phyloP scores from a whole-genome alignment of 2,797 vertebrate species.

The Channallabes apus region DNA sequence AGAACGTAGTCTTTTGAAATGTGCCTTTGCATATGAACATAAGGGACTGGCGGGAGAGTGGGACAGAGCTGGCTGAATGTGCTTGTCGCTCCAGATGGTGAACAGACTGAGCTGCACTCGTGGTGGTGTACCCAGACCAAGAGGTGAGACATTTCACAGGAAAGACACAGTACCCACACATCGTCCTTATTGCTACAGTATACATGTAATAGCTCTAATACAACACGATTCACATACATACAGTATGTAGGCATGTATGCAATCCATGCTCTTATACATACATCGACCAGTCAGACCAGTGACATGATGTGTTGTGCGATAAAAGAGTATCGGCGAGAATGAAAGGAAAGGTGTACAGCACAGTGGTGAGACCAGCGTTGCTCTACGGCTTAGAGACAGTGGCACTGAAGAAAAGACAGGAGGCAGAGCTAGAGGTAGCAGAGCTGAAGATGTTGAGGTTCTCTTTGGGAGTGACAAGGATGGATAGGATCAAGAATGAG shows the following conservation, averaged over 20 bases:
- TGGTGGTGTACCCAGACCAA: conserved; percentile 61
- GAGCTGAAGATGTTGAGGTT: no score
- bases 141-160: conserved; percentile 78
- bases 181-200: conserved; percentile 45
- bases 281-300: background rate
- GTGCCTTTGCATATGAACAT: conserved; percentile 41
- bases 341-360: no score
- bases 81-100: conserved; percentile 71
- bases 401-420: no score
- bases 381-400: no score
- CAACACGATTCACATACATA: background rate
- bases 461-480: no score
- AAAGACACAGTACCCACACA: conserved; percentile 69
- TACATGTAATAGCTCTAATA: background rate
- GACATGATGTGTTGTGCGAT: no score
- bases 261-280: background rate
- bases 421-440: no score
- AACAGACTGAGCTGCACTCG: conserved; percentile 76
- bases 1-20: background rate
- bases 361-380: no score
- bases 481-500: no score
- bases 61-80: conserved; percentile 25
- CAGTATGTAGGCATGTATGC: background rate
- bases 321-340: no score
- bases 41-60: conserved; percentile 43